A percentile compares a stretch with the other conserved stretches of the same genome.
Conservation (phyloP, 2,113 vertebrate species). For the Otolemur garnettii region DNA sequence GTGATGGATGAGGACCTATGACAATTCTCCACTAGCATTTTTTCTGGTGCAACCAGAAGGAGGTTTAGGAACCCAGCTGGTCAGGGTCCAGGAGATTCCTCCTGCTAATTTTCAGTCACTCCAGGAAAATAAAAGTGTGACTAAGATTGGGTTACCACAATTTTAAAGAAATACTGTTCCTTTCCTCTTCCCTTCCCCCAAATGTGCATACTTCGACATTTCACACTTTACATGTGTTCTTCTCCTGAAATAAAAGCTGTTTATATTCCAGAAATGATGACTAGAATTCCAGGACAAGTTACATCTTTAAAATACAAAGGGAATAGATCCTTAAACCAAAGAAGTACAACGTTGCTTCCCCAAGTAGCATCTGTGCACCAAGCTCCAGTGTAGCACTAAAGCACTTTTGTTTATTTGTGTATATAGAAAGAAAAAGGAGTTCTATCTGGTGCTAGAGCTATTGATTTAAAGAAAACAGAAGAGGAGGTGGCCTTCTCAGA, state of each 20-base stretch:
- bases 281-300: neutral
- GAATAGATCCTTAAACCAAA: constrained; percentile 36
- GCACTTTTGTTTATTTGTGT: neutral
- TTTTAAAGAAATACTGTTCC: constrained; percentile 41
- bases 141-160: neutral
- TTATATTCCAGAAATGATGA: constrained; percentile 56
- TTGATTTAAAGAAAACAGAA: neutral
- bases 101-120: constrained; percentile 71
- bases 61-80: constrained; percentile 63
- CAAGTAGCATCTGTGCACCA: neutral
- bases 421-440: constrained; percentile 6
- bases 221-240: constrained; percentile 61
- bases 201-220: constrained; percentile 47
- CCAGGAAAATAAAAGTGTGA: constrained; percentile 69
- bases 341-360: neutral
- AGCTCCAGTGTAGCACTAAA: neutral
- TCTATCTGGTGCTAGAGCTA: neutral
- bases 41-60: neutral
- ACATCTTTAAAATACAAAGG: constrained; percentile 31
- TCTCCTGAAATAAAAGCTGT: constrained; percentile 69
- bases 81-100: constrained; percentile 69
- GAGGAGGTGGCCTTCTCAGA: neutral
- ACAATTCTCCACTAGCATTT: neutral
- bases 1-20: neutral
- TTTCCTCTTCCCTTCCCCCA: neutral